Evolutionary conservation across 2,797 vertebrate species (phyloP).

Genomic region (Pangasius macronema): DNA sequence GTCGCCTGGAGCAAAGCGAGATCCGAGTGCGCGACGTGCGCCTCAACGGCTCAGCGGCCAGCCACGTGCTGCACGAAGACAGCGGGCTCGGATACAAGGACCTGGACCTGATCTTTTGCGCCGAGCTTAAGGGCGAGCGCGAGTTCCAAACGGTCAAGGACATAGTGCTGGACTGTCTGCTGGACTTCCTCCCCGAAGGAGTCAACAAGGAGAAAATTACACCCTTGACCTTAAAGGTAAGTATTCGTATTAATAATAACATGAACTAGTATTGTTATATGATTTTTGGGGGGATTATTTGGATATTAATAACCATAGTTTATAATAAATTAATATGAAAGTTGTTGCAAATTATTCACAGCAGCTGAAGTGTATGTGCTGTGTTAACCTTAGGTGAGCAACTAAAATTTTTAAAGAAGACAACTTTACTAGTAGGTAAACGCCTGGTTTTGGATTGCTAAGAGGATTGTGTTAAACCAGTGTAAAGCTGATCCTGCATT

Average conservation of each 20-base stretch:
- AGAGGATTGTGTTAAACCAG: conserved; percentile 76
- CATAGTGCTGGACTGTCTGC: conserved; percentile 95
- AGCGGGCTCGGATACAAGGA: conserved; percentile 98
- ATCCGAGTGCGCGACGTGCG: conserved; percentile 92
- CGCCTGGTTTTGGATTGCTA: conserved; percentile 66
- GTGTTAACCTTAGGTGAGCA: not conserved
- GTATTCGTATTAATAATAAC: not conserved
- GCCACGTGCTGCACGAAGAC: conserved; percentile 92
- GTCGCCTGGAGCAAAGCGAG: conserved; percentile 87
- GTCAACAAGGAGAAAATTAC: conserved; percentile 98
- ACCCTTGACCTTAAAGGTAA: conserved; percentile 95
- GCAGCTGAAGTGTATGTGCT: not conserved
- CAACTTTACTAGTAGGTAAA: conserved; percentile 64
- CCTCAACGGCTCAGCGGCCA: conserved; percentile 95
- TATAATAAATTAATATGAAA: not conserved
- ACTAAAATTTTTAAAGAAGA: not conserved
- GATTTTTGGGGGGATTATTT: not conserved
- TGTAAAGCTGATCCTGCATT: conserved; percentile 66
- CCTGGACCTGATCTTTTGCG: conserved; percentile 97
- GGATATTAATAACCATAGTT: not conserved
- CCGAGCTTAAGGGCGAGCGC: conserved; percentile 89
- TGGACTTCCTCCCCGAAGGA: conserved; percentile 97
- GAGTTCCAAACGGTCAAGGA: conserved; percentile 98
- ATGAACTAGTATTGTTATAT: not conserved
- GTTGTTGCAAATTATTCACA: not conserved